Evolutionary conservation across 2,113 vertebrate genomes (phyloP), one percentile per base, ranked within the genome.

Genomic region (Corythaeola cristata): DNA sequence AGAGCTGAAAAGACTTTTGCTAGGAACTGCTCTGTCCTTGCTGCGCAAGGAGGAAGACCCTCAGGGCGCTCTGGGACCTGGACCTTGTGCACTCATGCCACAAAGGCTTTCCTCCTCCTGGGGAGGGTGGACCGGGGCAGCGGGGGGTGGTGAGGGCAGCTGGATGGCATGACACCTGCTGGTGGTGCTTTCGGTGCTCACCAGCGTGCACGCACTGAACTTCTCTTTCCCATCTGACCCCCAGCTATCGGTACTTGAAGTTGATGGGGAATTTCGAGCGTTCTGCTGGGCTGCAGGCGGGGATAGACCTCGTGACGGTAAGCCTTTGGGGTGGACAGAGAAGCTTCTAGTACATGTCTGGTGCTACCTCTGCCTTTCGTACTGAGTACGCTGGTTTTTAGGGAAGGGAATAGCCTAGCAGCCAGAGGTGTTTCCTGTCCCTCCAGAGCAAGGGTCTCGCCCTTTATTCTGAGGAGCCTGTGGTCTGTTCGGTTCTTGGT

Each of bases 251-350:
- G 90, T 99, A 99, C 55, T 67, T 98, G 96, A 99, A 97, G 94
- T 97, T 99, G 41, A 97, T 74, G 6, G 99, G 99, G 53, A 99
- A 99, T 97, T 99, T 99, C 15, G 98, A 99, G 95, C 99, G 99
- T 53, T 99, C 99, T 11, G 99, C 98, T 15, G 99, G 99, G 64
- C 98, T 99, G 53, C 99, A 99, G 97, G 99, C 99, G 3, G 99
- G 99, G 62, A 96, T 99, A 68, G 88, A 99, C 94, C 98, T 99
- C 0, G 97, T 99, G 62, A 97, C 94, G 92, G 99, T 99, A 92
- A 97, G 98, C 74, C 27, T 37, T 9, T 30, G 28, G 37, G n/a
- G 21, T 45, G 21, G 3, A 11, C 58, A 50, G 73, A 45, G 60
- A 13, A 2, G 30, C 45, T 37, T 41, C 8, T 47, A 4, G 4